Base-by-base conservation (phyloP, 2,888 invertebrate genomes). In the Troides oblongomaculatus region DNA sequence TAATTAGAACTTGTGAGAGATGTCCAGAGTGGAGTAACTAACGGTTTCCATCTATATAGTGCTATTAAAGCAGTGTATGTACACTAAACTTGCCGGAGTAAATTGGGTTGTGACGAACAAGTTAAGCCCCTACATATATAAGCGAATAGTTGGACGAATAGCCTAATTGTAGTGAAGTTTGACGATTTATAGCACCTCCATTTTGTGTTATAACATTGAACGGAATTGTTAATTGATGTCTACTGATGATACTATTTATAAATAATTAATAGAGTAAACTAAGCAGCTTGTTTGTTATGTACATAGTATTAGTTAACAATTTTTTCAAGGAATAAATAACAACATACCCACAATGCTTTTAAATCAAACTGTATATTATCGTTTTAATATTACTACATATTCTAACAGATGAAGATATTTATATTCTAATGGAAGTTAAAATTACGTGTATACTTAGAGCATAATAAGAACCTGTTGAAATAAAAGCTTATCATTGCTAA, bases 1-100 rank as follows among this genome's bases (percentile, higher is more conserved):
- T 84, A 83, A 83, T 84, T 83, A 82, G 79, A 75, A 77, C 75
- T 78, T 74, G 78, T 76, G 76, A 78, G 77, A 76, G 77, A 78
- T 76, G 76, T 77, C 74, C 75, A 71, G 63, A 60, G 76, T 73
- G 72, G 63, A 60, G 76, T 73, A 77, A 76, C 74, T 75, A 75
- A 78, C 74, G 73, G 71, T 77, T 77, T 77, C 70, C 71, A 76
- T 74, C 46, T 74, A 72, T 75, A 73, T 74, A 73, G 74, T 66
- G 72, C 73, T 70, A 72, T 74, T 77, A 71, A 69, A 71, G 72
- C 74, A 74, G 75, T 75, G 76, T 74, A 21, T 63, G 23, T 68
- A 30, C 36, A n/a, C 30, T 68, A 63, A 63, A 68, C 63, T 64
- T 64, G 66, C 36, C 39, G 53, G 36, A 46, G 43, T 63, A n/a